Percentiles rank a stretch among this genome's conserved stretches.
phyloP scores from a whole-genome alignment of 2,113 vertebrate species.

The Buteo buteo region DNA sequence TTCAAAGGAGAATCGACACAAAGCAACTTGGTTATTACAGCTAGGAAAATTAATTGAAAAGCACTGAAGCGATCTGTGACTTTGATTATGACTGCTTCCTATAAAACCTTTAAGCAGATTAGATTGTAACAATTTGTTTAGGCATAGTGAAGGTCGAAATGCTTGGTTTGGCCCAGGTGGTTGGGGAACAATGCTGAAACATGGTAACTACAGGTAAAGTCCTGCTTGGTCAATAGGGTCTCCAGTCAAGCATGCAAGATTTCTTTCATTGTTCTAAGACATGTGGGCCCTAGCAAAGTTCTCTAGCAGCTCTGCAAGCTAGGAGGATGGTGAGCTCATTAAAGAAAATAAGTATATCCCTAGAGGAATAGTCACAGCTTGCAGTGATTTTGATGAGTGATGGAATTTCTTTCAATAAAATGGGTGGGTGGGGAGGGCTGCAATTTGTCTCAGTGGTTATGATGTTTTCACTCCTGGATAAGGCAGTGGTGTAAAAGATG shows the following conservation, averaged over 20 bases:
- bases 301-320: background rate
- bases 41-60: background rate
- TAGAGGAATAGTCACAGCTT: background rate
- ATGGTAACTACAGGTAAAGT: background rate
- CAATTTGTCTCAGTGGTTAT: background rate
- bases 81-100: background rate
- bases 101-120: background rate
- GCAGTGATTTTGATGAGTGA: background rate
- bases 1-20: background rate
- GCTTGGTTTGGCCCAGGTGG: slow-evolving; percentile 54
- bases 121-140: background rate
- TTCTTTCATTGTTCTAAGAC: slow-evolving; percentile 38
- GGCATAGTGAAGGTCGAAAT: slow-evolving; percentile 14
- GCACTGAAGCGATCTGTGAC: background rate
- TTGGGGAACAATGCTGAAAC: slow-evolving; percentile 35
- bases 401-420: background rate
- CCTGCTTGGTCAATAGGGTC: background rate
- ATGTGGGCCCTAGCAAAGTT: background rate
- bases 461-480: background rate
- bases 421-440: too few relatives aligned
- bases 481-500: background rate
- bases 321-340: background rate
- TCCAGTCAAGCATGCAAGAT: slow-evolving; percentile 23
- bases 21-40: background rate
- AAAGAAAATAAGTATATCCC: background rate